phyloP scores from a whole-genome alignment of 1,140 invertebrate genomes.

The Ips typographus region DNA sequence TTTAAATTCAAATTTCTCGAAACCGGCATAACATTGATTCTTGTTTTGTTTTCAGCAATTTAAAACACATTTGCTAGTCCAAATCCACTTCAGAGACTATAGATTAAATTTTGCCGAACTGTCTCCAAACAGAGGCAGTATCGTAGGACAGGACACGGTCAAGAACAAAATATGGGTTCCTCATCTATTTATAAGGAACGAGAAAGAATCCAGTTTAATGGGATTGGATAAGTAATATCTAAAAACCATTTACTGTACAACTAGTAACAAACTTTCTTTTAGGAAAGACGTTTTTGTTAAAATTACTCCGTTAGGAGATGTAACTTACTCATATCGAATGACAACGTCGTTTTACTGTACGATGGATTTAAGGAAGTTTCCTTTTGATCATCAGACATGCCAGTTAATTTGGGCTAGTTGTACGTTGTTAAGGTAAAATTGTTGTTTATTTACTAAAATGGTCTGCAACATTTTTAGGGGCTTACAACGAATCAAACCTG shows the following conservation, averaged over 20 bases:
- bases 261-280: not conserved
- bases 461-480: conserved; percentile 60
- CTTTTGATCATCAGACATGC: conserved; percentile 80
- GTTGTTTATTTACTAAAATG: not conserved
- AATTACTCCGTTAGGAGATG: conserved; percentile 72
- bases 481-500: conserved; percentile 75
- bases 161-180: conserved; percentile 75
- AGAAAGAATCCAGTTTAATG: conserved; percentile 73
- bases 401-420: conserved; percentile 78
- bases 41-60: conserved; percentile 65
- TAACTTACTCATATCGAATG: conserved; percentile 73
- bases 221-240: conserved; percentile 59
- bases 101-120: conserved; percentile 65
- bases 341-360: conserved; percentile 78
- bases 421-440: conserved; percentile 54
- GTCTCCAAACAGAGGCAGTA: conserved; percentile 64
- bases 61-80: conserved; percentile 75
- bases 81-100: conserved; percentile 71
- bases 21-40: too few relatives aligned
- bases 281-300: conserved; percentile 78
- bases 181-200: conserved; percentile 77
- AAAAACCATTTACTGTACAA: not conserved
- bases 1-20: too few relatives aligned
- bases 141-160: conserved; percentile 69
- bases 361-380: conserved; percentile 81